A percentile compares a stretch with the other conserved stretches of the same genome.
These are phyloP conservation scores for Hyalella azteca DNA, from an alignment of 2,888 invertebrate genomes.

Conservation along the genomic window DNA sequence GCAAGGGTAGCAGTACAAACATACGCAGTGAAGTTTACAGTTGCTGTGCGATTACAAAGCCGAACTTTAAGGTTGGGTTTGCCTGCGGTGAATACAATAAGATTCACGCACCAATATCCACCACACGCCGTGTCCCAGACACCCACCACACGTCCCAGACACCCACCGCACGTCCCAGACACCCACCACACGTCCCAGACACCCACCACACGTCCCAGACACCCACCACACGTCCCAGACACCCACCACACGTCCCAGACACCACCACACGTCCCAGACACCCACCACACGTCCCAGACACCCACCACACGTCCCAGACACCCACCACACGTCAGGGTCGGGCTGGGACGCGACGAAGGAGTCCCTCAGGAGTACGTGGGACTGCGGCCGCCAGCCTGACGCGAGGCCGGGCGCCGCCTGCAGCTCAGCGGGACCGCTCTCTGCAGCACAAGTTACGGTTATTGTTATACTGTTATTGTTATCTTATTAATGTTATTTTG, in stretches of 20 bases:
- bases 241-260: neutral
- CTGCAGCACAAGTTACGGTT: no score
- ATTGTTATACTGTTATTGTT: no score
- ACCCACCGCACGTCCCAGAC: neutral
- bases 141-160: neutral
- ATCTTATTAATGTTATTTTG: no score
- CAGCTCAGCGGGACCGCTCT: neutral
- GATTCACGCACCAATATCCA: neutral
- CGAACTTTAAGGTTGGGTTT: neutral
- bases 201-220: neutral
- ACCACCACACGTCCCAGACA: neutral
- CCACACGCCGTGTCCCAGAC: neutral
- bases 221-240: neutral
- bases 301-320: neutral
- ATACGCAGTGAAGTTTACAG: neutral
- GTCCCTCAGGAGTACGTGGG: neutral
- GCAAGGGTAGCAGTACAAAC: neutral
- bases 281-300: neutral
- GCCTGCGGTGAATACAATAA: no score
- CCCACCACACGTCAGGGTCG: neutral
- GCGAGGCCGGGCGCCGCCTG: neutral
- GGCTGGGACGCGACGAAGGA: neutral
- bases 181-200: neutral
- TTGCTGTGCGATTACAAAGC: neutral
- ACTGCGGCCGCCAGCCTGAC: neutral